Evolutionary conservation across 2,797 vertebrate species (phyloP).

Genomic region (Ctenopoma kingsleyae): DNA sequence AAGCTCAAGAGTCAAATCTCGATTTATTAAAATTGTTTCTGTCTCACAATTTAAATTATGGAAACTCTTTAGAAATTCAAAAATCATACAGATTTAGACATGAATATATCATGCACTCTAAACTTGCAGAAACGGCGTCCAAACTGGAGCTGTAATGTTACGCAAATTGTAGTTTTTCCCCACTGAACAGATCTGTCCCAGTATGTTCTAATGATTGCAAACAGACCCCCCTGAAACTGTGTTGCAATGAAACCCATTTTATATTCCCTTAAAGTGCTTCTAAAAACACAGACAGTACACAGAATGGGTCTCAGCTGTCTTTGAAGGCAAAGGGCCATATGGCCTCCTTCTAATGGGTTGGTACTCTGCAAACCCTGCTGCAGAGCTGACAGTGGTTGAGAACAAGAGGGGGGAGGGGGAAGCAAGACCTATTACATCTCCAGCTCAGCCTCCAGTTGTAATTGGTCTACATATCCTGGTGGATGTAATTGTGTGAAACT

Average conservation of each 20-base stretch:
- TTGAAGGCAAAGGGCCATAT: conserved; percentile 76
- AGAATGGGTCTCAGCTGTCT: conserved; percentile 52
- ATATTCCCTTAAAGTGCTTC: conserved; percentile 30
- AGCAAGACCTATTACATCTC: conserved; percentile 53
- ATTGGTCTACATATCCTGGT: conserved; percentile 64
- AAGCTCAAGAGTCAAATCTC: conserved; percentile 34
- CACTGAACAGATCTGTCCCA: not conserved
- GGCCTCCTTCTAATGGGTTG: conserved; percentile 66
- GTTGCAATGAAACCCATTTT: conserved; percentile 10
- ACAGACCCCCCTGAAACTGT: not conserved
- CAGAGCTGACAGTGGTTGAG: conserved; percentile 63
- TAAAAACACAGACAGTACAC: conserved; percentile 35
- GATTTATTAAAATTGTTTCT: conserved; percentile 29
- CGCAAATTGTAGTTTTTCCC: not conserved
- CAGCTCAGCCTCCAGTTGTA: conserved; percentile 58
- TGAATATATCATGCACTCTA: conserved; percentile 7
- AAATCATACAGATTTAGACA: not conserved
- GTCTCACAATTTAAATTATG: conserved; percentile 12
- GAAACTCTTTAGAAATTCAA: not conserved
- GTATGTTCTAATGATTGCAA: conserved; percentile 5
- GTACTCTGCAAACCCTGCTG: conserved; percentile 51
- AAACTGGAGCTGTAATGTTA: not conserved
- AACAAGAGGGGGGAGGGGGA: conserved; percentile 59
- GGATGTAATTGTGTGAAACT: conserved; percentile 58
- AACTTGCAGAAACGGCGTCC: not conserved